Evolutionary conservation across 2,797 vertebrate genomes (phyloP).

Genomic region (Limnodromus scolopaceus): DNA sequence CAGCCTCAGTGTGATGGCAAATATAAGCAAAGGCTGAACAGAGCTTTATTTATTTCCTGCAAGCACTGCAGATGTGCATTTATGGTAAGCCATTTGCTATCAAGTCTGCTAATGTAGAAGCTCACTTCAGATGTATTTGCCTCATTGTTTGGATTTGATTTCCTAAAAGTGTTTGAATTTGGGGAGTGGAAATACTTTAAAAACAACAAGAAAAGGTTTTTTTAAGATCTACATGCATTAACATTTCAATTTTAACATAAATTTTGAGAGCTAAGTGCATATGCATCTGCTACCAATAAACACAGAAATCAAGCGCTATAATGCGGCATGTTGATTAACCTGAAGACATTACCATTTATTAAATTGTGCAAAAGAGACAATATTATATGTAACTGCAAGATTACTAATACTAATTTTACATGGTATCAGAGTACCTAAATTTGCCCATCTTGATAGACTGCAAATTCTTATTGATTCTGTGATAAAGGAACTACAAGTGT

Average conservation of each 20-base stretch:
- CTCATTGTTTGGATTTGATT: background rate
- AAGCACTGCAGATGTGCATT: background rate
- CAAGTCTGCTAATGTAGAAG: background rate
- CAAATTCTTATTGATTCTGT: slow-evolving; percentile 30
- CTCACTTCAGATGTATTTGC: background rate
- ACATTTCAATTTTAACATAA: background rate
- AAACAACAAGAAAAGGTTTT: background rate
- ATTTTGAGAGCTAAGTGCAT: background rate
- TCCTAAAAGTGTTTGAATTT: background rate
- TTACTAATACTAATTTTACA: background rate
- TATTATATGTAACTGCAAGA: background rate
- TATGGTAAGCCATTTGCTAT: background rate
- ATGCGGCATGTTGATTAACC: background rate
- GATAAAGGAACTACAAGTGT: slow-evolving; percentile 19
- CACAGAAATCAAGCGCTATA: background rate
- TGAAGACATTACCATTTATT: background rate
- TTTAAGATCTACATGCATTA: background rate
- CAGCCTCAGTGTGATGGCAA: background rate
- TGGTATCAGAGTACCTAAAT: background rate
- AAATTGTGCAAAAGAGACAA: background rate
- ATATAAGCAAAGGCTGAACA: background rate
- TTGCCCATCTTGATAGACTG: background rate
- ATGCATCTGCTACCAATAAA: background rate
- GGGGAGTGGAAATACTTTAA: background rate
- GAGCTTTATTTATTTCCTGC: background rate